phyloP scores from a whole-genome alignment of 2,888 invertebrate species.

The Platycnemis pennipes region DNA sequence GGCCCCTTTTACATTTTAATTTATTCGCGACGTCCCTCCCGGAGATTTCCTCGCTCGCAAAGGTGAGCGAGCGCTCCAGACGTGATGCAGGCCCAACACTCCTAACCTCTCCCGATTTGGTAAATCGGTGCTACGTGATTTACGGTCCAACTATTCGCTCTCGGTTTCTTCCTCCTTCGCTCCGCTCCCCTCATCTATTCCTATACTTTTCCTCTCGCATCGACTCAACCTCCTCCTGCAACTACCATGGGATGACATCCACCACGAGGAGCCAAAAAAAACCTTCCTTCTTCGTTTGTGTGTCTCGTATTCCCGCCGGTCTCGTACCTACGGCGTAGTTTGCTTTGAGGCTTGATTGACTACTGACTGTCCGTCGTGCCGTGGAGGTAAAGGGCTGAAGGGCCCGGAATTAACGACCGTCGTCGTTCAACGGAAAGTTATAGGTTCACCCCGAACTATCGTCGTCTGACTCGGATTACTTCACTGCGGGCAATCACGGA shows the following conservation, averaged over 20 bases:
- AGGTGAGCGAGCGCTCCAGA: not conserved
- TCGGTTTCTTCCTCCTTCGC: not conserved
- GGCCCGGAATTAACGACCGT: not conserved
- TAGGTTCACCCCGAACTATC: not conserved
- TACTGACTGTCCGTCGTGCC: not conserved
- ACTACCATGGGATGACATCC: not conserved
- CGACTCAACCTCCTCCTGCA: not conserved
- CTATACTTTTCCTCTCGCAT: not conserved
- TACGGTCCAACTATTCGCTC: not conserved
- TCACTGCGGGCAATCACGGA: constrained; percentile 23
- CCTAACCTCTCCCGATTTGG: not conserved
- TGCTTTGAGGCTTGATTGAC: constrained; percentile 14
- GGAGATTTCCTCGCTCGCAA: not conserved
- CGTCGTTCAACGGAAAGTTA: not conserved
- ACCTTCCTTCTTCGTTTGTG: not conserved
- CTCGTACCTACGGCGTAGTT: not conserved
- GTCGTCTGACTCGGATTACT: not conserved
- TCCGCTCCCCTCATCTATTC: not conserved
- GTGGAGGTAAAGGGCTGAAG: not conserved
- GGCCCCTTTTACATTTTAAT: not conserved
- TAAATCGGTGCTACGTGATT: not conserved
- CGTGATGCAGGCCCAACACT: not conserved
- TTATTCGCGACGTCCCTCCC: not conserved
- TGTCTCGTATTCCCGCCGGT: not conserved
- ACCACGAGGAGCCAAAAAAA: not conserved